These are phyloP conservation scores for Drosophila athabasca DNA, from an alignment of 1,140 invertebrate species.

Conservation along the genomic window DNA sequence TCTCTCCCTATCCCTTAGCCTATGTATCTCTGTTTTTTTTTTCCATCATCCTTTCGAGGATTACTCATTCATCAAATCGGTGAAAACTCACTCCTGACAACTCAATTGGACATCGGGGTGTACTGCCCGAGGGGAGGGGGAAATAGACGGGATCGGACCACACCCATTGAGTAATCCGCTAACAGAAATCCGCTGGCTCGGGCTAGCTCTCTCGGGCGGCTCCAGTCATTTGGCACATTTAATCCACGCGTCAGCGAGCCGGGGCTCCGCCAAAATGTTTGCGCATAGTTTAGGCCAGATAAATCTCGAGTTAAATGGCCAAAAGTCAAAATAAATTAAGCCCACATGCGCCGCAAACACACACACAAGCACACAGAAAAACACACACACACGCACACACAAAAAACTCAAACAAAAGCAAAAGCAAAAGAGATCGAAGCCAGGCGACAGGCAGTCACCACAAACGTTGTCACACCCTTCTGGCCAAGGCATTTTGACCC, in stretches of 20 bases:
- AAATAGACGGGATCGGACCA: constrained; percentile 47
- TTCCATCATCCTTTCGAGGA: constrained; percentile 24
- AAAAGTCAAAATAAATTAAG: constrained; percentile 82
- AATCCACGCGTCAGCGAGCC: constrained; percentile 73
- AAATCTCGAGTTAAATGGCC: constrained; percentile 81
- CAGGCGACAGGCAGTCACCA: constrained; percentile 64
- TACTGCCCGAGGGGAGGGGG: not conserved
- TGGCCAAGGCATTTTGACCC: constrained; percentile 77
- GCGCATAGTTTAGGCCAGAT: constrained; percentile 79
- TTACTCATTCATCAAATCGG: constrained; percentile 28
- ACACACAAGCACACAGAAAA: constrained; percentile 3
- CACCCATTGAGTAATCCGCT: constrained; percentile 62
- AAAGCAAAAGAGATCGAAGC: constrained; percentile 47
- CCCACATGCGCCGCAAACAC: constrained; percentile 61
- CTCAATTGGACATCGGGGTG: constrained; percentile 63
- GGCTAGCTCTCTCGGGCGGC: constrained; percentile 5
- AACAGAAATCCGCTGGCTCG: constrained; percentile 30
- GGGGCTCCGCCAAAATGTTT: constrained; percentile 59
- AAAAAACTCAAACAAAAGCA: constrained; percentile 1
- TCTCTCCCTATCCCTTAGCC: too few relatives aligned
- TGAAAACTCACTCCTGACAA: constrained; percentile 56
- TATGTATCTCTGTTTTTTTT: not conserved
- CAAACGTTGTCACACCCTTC: constrained; percentile 80
- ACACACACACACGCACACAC: not conserved
- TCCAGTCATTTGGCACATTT: constrained; percentile 74